Evolutionary conservation across 2,888 invertebrate genomes (phyloP).

Genomic region (Apantesis nais): DNA sequence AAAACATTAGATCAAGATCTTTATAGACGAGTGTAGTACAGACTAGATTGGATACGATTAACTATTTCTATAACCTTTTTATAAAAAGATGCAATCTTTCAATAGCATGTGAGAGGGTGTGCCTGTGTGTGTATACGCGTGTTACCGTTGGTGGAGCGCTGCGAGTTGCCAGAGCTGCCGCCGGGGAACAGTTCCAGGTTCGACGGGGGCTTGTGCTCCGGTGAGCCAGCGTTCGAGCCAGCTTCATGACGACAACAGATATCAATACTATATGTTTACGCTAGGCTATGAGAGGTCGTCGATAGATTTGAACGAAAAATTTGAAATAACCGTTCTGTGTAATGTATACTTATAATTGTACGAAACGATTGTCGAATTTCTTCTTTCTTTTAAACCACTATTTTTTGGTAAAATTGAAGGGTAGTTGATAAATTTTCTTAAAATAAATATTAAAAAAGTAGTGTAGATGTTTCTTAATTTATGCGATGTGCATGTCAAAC

Average conservation of each 20-base stretch:
- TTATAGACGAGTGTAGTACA: background rate
- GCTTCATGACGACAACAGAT: slow-evolving; percentile 73
- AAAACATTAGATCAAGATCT: background rate
- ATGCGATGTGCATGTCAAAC: slow-evolving; percentile 61
- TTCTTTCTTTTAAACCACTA: background rate
- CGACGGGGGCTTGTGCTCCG: slow-evolving; percentile 89
- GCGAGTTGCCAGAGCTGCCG: slow-evolving; percentile 85
- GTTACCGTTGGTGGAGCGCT: slow-evolving; percentile 94
- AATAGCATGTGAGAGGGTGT: slow-evolving; percentile 6
- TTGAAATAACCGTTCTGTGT: background rate
- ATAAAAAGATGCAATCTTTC: slow-evolving; percentile 31
- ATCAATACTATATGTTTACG: slow-evolving; percentile 54
- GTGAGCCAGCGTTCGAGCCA: slow-evolving; percentile 85
- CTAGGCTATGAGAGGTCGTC: background rate
- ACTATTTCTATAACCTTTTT: background rate
- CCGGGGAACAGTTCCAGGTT: slow-evolving; percentile 90
- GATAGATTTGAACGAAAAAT: background rate
- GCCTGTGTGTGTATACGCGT: slow-evolving; percentile 49
- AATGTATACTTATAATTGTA: slow-evolving; percentile 4
- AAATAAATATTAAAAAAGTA: slow-evolving; percentile 6
- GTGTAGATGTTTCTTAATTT: slow-evolving; percentile 25
- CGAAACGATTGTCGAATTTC: background rate
- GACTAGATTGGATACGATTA: background rate
- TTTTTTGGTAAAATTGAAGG: background rate
- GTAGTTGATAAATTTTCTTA: background rate